Conservation (phyloP, 2,113 vertebrate genomes). For the Oreochromis aureus region DNA sequence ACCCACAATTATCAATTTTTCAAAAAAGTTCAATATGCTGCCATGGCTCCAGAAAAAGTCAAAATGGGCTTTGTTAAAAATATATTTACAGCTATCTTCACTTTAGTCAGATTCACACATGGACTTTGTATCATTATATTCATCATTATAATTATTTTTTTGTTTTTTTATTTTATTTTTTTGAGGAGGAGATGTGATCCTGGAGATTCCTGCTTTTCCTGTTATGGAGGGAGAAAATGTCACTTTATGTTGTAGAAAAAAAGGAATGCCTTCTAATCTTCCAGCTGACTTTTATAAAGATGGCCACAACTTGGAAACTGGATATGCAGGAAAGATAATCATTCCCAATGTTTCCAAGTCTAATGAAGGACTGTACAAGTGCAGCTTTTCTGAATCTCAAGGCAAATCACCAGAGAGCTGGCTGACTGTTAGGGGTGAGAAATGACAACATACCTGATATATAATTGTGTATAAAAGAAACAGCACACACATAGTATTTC, state of each 20-base stretch:
- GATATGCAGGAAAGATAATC: neutral
- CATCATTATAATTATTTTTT: neutral
- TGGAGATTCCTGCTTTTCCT: neutral
- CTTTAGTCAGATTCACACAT: neutral
- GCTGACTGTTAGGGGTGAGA: neutral
- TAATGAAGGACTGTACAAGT: neutral
- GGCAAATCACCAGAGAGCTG: neutral
- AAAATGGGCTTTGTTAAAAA: neutral
- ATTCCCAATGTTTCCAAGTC: neutral
- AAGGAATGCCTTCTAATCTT: fast-evolving
- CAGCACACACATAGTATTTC: too few relatives aligned
- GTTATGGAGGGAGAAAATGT: neutral
- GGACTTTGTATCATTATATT: neutral
- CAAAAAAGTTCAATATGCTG: neutral
- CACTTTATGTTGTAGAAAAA: neutral
- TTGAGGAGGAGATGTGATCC: neutral
- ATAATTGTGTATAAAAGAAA: too few relatives aligned
- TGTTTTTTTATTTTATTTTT: neutral
- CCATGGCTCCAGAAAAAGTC: neutral
- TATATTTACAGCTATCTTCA: neutral
- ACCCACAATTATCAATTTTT: neutral
- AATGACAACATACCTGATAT: too few relatives aligned
- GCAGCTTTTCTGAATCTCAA: neutral
- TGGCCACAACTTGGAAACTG: neutral
- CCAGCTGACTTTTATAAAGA: neutral